Conservation (phyloP, 2,797 vertebrate species). For the Semotilus atromaculatus region DNA sequence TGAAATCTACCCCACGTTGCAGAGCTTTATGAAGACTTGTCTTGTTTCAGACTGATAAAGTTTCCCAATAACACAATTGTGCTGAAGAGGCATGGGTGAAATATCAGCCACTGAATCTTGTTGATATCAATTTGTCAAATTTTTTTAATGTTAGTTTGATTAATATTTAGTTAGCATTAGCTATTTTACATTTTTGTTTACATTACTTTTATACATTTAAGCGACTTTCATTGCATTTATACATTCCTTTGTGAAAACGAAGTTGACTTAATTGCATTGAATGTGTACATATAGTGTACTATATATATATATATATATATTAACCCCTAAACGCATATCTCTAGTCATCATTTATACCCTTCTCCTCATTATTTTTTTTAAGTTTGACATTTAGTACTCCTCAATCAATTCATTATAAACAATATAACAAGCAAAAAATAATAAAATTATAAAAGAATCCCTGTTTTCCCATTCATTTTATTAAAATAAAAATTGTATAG, state of each 20-base stretch:
- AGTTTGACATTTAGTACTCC: too few relatives aligned
- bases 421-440: too few relatives aligned
- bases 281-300: background rate
- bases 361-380: too few relatives aligned
- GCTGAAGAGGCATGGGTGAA: constrained; percentile 51
- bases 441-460: too few relatives aligned
- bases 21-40: constrained; percentile 61
- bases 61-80: constrained; percentile 71
- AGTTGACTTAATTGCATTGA: background rate
- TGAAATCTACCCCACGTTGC: constrained; percentile 75
- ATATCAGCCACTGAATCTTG: background rate
- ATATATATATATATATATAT: too few relatives aligned
- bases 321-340: too few relatives aligned
- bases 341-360: too few relatives aligned
- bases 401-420: too few relatives aligned
- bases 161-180: background rate
- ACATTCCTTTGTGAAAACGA: background rate
- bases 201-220: background rate
- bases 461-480: too few relatives aligned
- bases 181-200: background rate
- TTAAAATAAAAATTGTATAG: too few relatives aligned
- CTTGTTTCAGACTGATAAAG: constrained; percentile 64
- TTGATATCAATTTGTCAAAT: background rate
- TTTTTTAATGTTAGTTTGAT: background rate
- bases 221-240: background rate